Conservation (phyloP, 1,140 invertebrate genomes). For the Chrysomallon squamiferum region DNA sequence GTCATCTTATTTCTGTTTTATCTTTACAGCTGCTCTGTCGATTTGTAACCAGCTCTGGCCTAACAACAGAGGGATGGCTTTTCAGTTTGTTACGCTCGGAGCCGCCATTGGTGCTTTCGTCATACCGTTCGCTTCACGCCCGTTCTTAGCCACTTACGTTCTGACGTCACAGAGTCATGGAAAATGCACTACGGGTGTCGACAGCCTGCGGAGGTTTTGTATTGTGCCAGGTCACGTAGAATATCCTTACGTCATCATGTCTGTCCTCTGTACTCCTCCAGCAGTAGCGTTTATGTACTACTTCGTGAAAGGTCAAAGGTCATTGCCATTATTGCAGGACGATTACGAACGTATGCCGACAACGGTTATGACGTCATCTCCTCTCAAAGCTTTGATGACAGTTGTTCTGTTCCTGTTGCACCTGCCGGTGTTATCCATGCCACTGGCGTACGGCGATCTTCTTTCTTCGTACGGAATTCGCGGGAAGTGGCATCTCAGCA, state of each 20-base stretch:
- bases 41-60: slow-evolving; percentile 4
- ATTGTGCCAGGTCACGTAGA: not conserved
- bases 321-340: not conserved
- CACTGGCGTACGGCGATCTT: not conserved
- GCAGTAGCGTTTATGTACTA: not conserved
- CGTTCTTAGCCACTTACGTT: not conserved
- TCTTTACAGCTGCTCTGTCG: slow-evolving; percentile 2
- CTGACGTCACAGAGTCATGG: too few species aligned
- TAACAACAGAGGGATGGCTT: not conserved
- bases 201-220: too few species aligned
- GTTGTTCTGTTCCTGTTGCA: not conserved
- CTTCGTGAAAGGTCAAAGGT: not conserved
- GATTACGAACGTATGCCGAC: not conserved
- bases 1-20: too few species aligned
- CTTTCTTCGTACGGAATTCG: not conserved
- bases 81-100: slow-evolving; percentile 1
- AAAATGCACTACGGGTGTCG: too few species aligned
- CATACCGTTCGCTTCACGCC: not conserved
- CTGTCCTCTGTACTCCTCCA: not conserved
- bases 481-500: not conserved
- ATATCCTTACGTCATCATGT: not conserved
- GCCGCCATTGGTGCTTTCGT: not conserved
- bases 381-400: not conserved
- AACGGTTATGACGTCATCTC: not conserved
- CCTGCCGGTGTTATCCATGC: not conserved